Conservation (phyloP, 2,888 invertebrate genomes). For the Callosobruchus maculatus region DNA sequence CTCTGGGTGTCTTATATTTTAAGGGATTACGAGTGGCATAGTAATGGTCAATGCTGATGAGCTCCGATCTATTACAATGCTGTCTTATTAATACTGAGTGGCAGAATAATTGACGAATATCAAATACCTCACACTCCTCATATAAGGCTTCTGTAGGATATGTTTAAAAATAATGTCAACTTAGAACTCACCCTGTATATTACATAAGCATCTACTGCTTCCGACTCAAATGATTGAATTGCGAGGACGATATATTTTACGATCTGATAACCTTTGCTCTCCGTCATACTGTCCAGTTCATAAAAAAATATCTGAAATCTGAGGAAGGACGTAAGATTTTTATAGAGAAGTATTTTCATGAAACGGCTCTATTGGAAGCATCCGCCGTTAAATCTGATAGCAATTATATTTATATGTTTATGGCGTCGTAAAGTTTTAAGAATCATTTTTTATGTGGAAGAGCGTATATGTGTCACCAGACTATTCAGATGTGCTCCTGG, state of each 20-base stretch:
- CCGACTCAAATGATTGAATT: not conserved
- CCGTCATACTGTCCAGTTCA: not conserved
- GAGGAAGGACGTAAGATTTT: not conserved
- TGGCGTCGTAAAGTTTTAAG: not conserved
- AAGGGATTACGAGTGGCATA: no score
- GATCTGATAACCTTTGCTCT: not conserved
- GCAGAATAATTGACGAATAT: no score
- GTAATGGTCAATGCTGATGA: no score
- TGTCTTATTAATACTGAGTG: no score
- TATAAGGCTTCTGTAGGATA: no score
- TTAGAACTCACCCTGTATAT: not conserved
- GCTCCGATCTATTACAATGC: no score
- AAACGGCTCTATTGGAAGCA: not conserved
- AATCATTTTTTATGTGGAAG: not conserved
- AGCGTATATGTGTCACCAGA: not conserved
- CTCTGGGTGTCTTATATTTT: no score
- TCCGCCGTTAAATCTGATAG: not conserved
- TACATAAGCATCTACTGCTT: not conserved
- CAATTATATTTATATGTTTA: not conserved
- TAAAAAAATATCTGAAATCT: not conserved
- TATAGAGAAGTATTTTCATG: not conserved
- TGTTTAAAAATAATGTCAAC: no score
- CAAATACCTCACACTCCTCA: no score
- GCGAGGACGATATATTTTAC: not conserved
- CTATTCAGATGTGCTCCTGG: not conserved